These are phyloP conservation scores for Cygnus olor DNA, from an alignment of 2,797 vertebrate species.

Conservation along the genomic window DNA sequence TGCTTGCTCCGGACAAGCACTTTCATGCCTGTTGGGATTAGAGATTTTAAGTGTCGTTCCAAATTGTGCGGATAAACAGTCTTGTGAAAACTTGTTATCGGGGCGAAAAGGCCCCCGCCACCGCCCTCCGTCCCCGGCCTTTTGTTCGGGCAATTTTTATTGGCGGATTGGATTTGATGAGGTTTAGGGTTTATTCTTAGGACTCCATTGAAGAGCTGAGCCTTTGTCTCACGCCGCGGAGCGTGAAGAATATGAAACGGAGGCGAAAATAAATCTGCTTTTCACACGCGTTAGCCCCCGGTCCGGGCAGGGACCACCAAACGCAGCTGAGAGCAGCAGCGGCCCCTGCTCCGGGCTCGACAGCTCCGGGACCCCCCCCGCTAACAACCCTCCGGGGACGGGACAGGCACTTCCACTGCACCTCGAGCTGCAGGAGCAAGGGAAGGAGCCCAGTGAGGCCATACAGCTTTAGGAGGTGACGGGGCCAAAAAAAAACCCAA, in stretches of 20 bases:
- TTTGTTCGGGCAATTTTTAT: slow-evolving; percentile 76
- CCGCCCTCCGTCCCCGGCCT: slow-evolving; percentile 61
- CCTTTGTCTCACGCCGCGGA: slow-evolving; percentile 70
- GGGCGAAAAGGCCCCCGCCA: slow-evolving; percentile 83
- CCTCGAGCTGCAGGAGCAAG: not conserved
- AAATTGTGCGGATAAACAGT: slow-evolving; percentile 80
- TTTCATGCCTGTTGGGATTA: slow-evolving; percentile 87
- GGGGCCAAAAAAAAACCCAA: not conserved
- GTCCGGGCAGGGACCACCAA: slow-evolving; percentile 46
- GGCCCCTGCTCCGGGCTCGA: not conserved
- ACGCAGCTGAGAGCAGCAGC: slow-evolving; percentile 55
- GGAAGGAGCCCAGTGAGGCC: not conserved
- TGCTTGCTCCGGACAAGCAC: slow-evolving; percentile 76
- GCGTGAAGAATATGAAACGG: slow-evolving; percentile 68
- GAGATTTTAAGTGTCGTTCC: slow-evolving; percentile 73
- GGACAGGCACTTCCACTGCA: accelerated
- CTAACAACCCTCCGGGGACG: not conserved
- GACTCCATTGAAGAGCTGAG: slow-evolving; percentile 73
- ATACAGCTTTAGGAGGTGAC: accelerated
- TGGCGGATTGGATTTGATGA: slow-evolving; percentile 79
- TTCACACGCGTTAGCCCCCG: slow-evolving; percentile 52
- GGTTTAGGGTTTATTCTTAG: slow-evolving; percentile 76
- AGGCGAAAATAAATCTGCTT: slow-evolving; percentile 65
- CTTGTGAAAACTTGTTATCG: slow-evolving; percentile 89
- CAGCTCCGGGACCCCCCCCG: not conserved